phyloP scores from a whole-genome alignment of 2,888 invertebrate species.

The Drosophila recens region DNA sequence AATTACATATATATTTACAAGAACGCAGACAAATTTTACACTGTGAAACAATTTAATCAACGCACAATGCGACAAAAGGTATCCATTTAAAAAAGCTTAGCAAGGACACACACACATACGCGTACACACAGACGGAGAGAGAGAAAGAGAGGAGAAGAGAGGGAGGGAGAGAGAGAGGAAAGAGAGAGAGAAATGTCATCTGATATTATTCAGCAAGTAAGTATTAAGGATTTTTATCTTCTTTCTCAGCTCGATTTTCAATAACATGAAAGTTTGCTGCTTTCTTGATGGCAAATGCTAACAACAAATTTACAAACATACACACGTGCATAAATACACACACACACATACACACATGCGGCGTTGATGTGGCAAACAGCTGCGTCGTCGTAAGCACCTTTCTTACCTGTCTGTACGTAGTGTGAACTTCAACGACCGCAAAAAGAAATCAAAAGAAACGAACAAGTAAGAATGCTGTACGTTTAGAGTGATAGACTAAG shows the following conservation, averaged over 20 bases:
- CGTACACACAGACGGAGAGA: neutral
- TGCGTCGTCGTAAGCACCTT: constrained; percentile 59
- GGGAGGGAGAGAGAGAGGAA: neutral
- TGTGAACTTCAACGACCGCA: constrained; percentile 62
- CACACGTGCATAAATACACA: neutral
- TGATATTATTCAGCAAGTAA: constrained; percentile 69
- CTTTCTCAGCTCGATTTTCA: constrained; percentile 64
- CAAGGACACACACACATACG: constrained; percentile 33
- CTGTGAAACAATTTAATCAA: constrained; percentile 74
- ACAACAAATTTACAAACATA: constrained; percentile 50
- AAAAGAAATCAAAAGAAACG: constrained; percentile 25
- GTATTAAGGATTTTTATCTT: constrained; percentile 63
- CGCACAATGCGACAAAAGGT: constrained; percentile 66
- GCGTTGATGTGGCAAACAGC: constrained; percentile 69
- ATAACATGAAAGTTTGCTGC: constrained; percentile 74
- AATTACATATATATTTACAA: constrained; percentile 38
- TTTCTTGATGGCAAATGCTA: constrained; percentile 70
- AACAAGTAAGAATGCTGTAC: neutral
- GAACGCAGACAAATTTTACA: constrained; percentile 35
- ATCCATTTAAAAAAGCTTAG: constrained; percentile 78
- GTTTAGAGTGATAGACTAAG: neutral
- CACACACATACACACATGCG: neutral
- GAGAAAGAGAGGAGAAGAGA: neutral
- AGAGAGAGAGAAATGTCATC: constrained; percentile 54
- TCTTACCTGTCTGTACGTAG: constrained; percentile 35